These are phyloP conservation scores for Archivesica marissinica DNA, from an alignment of 1,140 invertebrate species.

Conservation along the genomic window DNA sequence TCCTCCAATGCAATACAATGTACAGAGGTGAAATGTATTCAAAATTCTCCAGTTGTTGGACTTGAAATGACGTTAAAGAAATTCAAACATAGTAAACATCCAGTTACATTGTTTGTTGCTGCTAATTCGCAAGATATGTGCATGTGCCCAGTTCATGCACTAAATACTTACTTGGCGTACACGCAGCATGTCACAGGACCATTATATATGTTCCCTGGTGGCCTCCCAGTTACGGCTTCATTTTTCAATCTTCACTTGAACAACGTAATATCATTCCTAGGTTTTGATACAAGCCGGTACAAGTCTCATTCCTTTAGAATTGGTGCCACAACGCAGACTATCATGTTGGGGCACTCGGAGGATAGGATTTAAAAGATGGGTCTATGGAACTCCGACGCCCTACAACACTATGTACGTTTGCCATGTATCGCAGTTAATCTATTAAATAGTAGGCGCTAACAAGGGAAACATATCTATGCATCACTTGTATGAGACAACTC, in stretches of 20 bases:
- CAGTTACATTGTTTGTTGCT: slow-evolving; percentile 13
- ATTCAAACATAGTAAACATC: slow-evolving; percentile 18
- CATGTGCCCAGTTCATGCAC: background rate
- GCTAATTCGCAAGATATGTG: background rate
- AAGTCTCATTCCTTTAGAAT: slow-evolving; percentile 32
- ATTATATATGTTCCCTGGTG: background rate
- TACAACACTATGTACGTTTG: slow-evolving; percentile 23
- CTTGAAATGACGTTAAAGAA: background rate
- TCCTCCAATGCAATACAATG: no score
- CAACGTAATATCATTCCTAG: background rate
- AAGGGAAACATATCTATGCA: no score
- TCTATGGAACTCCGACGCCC: slow-evolving; percentile 3
- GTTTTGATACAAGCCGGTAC: background rate
- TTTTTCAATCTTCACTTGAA: slow-evolving; percentile 6
- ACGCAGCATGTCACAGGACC: background rate
- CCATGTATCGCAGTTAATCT: no score
- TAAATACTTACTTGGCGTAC: background rate
- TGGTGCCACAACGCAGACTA: background rate
- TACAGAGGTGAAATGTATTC: no score
- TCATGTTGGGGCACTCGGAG: background rate
- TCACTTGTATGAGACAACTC: no score
- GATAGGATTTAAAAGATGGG: background rate
- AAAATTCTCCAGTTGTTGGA: background rate
- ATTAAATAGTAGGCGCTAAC: no score
- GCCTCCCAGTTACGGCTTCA: background rate